Conservation (phyloP, 2,888 invertebrate genomes). For the Salpingus planirostris region DNA sequence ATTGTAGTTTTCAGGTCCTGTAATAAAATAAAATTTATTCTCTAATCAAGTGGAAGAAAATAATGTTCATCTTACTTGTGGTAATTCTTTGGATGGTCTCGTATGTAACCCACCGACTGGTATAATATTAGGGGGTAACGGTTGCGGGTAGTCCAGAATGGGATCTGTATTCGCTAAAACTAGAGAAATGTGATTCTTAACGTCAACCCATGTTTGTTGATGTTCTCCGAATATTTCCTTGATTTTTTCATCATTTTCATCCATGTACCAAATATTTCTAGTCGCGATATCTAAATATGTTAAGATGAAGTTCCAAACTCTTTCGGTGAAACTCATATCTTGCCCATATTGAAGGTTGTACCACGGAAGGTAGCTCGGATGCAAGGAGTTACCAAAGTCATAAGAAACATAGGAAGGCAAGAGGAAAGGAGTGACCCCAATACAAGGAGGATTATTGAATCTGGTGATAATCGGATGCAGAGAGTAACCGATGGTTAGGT, state of each 20-base stretch:
- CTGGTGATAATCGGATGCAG: constrained; percentile 7
- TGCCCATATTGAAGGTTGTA: constrained; percentile 2
- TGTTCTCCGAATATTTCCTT: constrained; percentile 5
- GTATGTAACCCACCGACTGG: constrained; percentile 8
- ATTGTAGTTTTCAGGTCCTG: constrained; percentile 7
- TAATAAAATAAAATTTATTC: background rate
- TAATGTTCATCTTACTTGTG: constrained; percentile 2
- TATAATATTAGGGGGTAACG: constrained; percentile 8
- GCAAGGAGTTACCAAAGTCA: constrained; percentile 5
- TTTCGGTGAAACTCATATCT: constrained; percentile 2
- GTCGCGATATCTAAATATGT: constrained; percentile 3
- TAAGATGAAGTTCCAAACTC: constrained; percentile 1
- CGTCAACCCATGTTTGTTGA: constrained; percentile 1
- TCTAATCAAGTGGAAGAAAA: too few species aligned
- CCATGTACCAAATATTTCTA: too few species aligned
- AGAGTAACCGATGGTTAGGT: background rate
- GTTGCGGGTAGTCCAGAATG: constrained; percentile 6
- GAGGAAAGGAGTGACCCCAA: constrained; percentile 6
- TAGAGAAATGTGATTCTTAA: constrained; percentile 6
- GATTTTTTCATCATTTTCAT: too few species aligned
- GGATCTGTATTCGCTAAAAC: constrained; percentile 7
- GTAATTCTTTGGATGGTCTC: constrained; percentile 4
- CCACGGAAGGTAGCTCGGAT: constrained; percentile 6
- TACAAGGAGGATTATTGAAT: constrained; percentile 8
- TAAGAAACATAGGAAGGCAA: constrained; percentile 6